Percentiles rank a stretch among this genome's conserved stretches.
Evolutionary conservation across 2,797 vertebrate species (phyloP).

Genomic region (Tapirus indicus): DNA sequence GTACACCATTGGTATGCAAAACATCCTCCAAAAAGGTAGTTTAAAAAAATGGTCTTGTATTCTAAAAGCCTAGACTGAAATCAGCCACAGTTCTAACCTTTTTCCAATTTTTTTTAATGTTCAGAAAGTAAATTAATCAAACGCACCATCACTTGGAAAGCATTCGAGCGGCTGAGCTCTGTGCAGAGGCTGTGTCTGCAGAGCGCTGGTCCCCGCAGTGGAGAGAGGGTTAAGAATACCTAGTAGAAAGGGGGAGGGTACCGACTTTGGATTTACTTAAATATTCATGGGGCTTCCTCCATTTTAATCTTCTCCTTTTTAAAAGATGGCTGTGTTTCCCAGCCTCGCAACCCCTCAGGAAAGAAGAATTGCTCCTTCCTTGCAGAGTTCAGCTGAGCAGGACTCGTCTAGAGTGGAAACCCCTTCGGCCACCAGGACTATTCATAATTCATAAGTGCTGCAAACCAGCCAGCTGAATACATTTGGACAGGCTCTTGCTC

Average conservation of each 20-base stretch:
- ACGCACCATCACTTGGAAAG: not conserved
- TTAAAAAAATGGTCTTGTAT: not conserved
- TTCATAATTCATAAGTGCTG: conserved; percentile 90
- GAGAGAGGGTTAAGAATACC: conserved; percentile 81
- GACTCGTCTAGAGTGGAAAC: conserved; percentile 90
- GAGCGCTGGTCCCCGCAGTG: not conserved
- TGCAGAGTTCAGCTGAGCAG: conserved; percentile 85
- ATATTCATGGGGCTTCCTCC: conserved; percentile 90
- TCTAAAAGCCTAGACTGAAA: not conserved
- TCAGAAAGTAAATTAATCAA: not conserved
- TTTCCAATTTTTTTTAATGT: not conserved
- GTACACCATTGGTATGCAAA: not conserved
- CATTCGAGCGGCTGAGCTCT: not conserved
- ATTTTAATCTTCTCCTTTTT: conserved; percentile 91
- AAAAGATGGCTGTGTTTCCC: conserved; percentile 89
- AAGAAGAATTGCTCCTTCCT: conserved; percentile 80
- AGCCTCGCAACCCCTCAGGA: conserved; percentile 83
- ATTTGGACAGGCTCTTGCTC: conserved; percentile 77
- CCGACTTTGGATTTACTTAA: conserved; percentile 88
- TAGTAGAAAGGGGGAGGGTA: conserved; percentile 71
- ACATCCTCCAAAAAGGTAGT: not conserved
- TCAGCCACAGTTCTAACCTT: not conserved
- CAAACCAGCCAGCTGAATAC: conserved; percentile 83
- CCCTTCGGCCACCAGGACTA: conserved; percentile 89
- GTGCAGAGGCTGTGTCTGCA: not conserved